Evolutionary conservation across 2,888 invertebrate species (phyloP).

Genomic region (Drosophila sordidula): DNA sequence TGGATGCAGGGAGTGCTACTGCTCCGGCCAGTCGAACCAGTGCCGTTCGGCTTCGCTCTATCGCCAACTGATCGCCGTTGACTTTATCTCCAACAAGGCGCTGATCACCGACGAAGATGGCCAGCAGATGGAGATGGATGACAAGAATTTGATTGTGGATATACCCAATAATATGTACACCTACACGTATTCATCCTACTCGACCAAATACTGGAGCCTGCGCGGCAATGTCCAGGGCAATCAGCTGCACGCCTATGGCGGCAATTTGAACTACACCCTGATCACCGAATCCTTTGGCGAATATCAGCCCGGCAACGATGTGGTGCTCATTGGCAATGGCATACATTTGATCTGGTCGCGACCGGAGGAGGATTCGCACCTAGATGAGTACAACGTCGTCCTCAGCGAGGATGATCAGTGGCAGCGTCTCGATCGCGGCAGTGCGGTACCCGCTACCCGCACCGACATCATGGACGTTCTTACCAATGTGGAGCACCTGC

Average conservation of each 20-base stretch:
- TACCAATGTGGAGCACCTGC: slow-evolving; percentile 92
- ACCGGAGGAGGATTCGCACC: slow-evolving; percentile 56
- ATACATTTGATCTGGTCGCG: slow-evolving; percentile 90
- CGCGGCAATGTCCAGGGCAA: slow-evolving; percentile 90
- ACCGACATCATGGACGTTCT: slow-evolving; percentile 94
- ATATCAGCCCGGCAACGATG: slow-evolving; percentile 89
- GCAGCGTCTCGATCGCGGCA: slow-evolving; percentile 86
- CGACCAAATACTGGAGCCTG: slow-evolving; percentile 90
- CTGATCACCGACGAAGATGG: slow-evolving; percentile 87
- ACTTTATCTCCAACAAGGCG: slow-evolving; percentile 87
- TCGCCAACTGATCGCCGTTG: slow-evolving; percentile 88
- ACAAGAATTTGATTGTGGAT: slow-evolving; percentile 85
- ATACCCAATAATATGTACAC: slow-evolving; percentile 88
- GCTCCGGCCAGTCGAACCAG: slow-evolving; percentile 91
- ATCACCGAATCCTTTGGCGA: slow-evolving; percentile 88
- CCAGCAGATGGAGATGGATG: slow-evolving; percentile 55
- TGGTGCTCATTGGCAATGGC: slow-evolving; percentile 92
- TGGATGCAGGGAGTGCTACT: slow-evolving; percentile 95
- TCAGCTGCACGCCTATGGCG: slow-evolving; percentile 94
- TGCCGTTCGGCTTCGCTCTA: slow-evolving; percentile 87
- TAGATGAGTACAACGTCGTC: slow-evolving; percentile 86
- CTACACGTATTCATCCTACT: slow-evolving; percentile 86
- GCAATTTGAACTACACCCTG: slow-evolving; percentile 91
- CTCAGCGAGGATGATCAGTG: slow-evolving; percentile 90
- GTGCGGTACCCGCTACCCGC: slow-evolving; percentile 88